These are phyloP conservation scores for Drosophila meridiana DNA, from an alignment of 2,888 invertebrate species.

Conservation along the genomic window DNA sequence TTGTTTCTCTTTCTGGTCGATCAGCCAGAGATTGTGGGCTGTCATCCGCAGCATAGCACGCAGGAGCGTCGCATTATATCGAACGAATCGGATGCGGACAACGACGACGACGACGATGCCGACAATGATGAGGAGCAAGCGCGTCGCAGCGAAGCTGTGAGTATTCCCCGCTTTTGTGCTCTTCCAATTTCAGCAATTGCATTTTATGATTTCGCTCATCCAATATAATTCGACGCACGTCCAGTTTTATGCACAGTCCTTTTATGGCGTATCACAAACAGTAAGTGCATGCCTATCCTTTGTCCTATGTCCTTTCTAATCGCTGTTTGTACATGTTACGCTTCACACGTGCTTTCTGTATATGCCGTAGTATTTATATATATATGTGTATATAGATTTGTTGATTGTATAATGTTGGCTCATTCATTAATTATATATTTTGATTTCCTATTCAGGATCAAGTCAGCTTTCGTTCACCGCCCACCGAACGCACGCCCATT, in stretches of 20 bases:
- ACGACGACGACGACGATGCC: conserved; percentile 62
- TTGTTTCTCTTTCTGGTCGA: conserved; percentile 94
- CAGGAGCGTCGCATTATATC: conserved; percentile 58
- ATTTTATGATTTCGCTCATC: conserved; percentile 20
- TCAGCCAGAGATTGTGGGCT: conserved; percentile 91
- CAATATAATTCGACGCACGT: conserved; percentile 28
- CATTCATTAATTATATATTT: background rate
- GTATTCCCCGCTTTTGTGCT: conserved; percentile 32
- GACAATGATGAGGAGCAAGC: conserved; percentile 62
- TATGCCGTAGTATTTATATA: background rate
- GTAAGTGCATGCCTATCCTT: conserved; percentile 59
- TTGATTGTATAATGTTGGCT: background rate
- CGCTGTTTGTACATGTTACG: conserved; percentile 18
- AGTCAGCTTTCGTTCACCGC: conserved; percentile 81
- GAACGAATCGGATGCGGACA: conserved; percentile 84
- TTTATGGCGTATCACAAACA: conserved; percentile 40
- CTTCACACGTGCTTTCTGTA: conserved; percentile 11
- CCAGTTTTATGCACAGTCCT: conserved; percentile 50
- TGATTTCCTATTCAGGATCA: conserved; percentile 71
- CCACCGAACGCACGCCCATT: conserved; percentile 84
- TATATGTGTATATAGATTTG: background rate
- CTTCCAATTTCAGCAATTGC: conserved; percentile 8
- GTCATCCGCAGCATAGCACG: conserved; percentile 56
- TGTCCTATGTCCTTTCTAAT: conserved; percentile 4
- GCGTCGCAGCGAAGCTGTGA: conserved; percentile 59